Conservation (phyloP, 1,140 invertebrate genomes). For the Drosophila bocqueti region DNA sequence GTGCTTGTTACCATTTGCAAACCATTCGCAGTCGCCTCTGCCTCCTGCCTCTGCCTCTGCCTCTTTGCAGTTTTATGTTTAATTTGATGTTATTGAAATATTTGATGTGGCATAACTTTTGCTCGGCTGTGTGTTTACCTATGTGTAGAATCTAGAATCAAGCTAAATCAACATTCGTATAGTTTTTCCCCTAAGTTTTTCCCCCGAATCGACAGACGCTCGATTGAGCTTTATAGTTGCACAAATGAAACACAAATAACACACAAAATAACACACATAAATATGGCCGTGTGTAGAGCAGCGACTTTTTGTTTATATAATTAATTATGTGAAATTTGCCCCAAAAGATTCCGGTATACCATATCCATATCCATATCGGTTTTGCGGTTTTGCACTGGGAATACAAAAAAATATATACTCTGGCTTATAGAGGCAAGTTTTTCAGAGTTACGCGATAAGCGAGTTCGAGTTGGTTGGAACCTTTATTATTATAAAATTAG, state of each 20-base stretch:
- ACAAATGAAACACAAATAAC: conserved; percentile 11
- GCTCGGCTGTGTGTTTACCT: conserved; percentile 21
- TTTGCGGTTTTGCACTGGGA: conserved; percentile 22
- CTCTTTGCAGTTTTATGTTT: conserved; percentile 37
- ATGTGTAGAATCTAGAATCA: not conserved
- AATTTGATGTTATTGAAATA: conserved; percentile 67
- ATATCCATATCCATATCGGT: conserved; percentile 22
- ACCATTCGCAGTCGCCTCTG: conserved; percentile 20
- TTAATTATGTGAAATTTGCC: conserved; percentile 42
- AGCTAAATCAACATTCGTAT: conserved; percentile 14
- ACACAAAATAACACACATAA: conserved; percentile 1
- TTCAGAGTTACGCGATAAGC: not conserved
- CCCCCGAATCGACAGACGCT: conserved; percentile 23
- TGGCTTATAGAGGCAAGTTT: not conserved
- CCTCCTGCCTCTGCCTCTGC: not conserved
- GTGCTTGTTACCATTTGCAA: conserved; percentile 80
- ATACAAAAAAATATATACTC: not conserved
- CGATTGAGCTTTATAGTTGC: conserved; percentile 47
- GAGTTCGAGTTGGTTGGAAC: not conserved
- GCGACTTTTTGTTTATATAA: conserved; percentile 33
- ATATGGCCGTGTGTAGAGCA: not conserved
- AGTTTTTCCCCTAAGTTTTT: not conserved
- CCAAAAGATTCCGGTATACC: conserved; percentile 24
- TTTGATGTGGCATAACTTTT: conserved; percentile 60
- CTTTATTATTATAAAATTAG: not conserved